Conservation (phyloP, 2,888 invertebrate genomes). For the Drosophila borealis region DNA sequence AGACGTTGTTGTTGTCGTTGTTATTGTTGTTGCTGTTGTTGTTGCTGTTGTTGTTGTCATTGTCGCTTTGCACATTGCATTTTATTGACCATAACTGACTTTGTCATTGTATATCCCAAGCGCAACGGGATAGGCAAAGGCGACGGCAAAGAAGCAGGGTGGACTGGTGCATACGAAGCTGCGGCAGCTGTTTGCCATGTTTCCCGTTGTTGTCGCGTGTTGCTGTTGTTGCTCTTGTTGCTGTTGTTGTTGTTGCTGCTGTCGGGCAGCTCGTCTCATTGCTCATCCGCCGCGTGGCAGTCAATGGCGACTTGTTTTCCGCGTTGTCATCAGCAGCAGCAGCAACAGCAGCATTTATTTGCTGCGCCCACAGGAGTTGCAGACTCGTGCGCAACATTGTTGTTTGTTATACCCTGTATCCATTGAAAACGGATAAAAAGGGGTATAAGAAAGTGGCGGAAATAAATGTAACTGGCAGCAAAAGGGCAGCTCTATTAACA, state of each 20-base stretch:
- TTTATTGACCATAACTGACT: slow-evolving; percentile 81
- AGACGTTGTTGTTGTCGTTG: slow-evolving; percentile 15
- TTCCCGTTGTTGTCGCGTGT: slow-evolving; percentile 27
- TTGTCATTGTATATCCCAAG: slow-evolving; percentile 66
- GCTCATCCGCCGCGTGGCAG: slow-evolving; percentile 71
- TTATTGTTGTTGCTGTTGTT: slow-evolving; percentile 9
- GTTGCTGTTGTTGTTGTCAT: slow-evolving; percentile 37
- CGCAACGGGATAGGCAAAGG: slow-evolving; percentile 8
- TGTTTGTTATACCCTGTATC: slow-evolving; percentile 25
- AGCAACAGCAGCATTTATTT: slow-evolving; percentile 25
- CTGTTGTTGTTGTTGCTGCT: slow-evolving; percentile 14
- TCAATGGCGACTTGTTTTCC: slow-evolving; percentile 55
- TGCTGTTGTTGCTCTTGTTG: slow-evolving; percentile 28
- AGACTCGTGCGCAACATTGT: slow-evolving; percentile 67
- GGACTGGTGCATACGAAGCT: slow-evolving; percentile 7
- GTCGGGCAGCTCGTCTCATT: slow-evolving; percentile 40
- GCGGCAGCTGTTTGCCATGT: slow-evolving; percentile 46
- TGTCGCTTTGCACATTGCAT: slow-evolving; percentile 75
- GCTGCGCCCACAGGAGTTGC: slow-evolving; percentile 41
- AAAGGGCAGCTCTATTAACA: too few relatives aligned
- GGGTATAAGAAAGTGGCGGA: background rate
- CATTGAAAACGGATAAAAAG: background rate
- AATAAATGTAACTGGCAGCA: background rate
- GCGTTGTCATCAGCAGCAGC: slow-evolving; percentile 62
- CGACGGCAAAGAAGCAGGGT: background rate